These are phyloP conservation scores for Tinamus guttatus DNA, from an alignment of 2,113 vertebrate species.

Conservation along the genomic window DNA sequence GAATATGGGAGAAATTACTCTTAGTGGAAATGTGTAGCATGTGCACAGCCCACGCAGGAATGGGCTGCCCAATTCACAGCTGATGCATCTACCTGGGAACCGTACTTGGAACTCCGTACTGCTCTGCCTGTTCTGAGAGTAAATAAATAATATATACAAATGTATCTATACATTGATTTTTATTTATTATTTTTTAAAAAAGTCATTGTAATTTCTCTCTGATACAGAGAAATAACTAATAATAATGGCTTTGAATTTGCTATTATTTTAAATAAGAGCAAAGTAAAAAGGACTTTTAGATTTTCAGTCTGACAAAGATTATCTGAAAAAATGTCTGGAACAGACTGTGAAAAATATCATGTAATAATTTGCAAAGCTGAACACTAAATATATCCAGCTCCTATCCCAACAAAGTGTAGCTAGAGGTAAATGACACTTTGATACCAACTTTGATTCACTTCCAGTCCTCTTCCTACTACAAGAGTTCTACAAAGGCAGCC, in stretches of 20 bases:
- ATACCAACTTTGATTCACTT: not conserved
- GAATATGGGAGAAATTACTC: not conserved
- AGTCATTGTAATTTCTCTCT: not conserved
- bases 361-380: not conserved
- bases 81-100: not conserved
- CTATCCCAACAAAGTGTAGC: not conserved
- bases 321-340: not conserved
- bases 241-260: too few species aligned
- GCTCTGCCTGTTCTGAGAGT: not conserved
- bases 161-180: not conserved
- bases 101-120: not conserved
- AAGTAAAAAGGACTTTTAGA: not conserved
- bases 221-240: not conserved
- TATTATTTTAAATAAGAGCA: too few species aligned
- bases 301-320: not conserved
- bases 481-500: not conserved
- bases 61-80: not conserved
- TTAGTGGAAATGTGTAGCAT: not conserved
- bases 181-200: not conserved
- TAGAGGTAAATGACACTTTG: not conserved
- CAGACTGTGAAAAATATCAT: not conserved
- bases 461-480: not conserved
- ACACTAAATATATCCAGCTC: not conserved
- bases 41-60: not conserved
- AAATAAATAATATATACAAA: not conserved